These are phyloP conservation scores for Lepisosteus oculatus DNA, from an alignment of 2,113 vertebrate genomes.

Conservation along the genomic window DNA sequence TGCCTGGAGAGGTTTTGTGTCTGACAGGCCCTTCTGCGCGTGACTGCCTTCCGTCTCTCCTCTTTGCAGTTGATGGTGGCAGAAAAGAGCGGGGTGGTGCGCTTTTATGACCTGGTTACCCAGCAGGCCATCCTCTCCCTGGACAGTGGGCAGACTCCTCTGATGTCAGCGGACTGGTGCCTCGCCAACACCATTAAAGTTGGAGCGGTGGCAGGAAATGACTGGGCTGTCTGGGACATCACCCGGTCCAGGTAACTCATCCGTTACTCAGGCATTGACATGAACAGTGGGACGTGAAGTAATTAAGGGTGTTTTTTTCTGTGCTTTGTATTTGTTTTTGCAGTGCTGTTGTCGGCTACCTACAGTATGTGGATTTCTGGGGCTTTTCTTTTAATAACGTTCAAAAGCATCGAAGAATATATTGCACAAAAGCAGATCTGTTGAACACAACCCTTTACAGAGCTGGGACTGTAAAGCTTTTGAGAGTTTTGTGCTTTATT, in stretches of 20 bases:
- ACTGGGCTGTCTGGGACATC: slow-evolving; percentile 97
- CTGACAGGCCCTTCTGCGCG: not conserved
- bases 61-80: slow-evolving; percentile 87
- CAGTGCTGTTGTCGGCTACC: not conserved
- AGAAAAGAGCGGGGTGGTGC: slow-evolving; percentile 87
- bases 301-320: not conserved
- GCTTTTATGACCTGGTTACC: slow-evolving; percentile 88
- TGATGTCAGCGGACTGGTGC: slow-evolving; percentile 96
- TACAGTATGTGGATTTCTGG: not conserved
- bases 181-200: slow-evolving; percentile 89
- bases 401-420: no score
- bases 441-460: no score
- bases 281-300: not conserved
- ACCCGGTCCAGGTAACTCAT: slow-evolving; percentile 82
- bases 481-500: no score
- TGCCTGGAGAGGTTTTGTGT: no score
- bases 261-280: not conserved
- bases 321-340: not conserved
- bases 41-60: slow-evolving; percentile 8
- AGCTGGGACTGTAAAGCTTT: no score
- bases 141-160: slow-evolving; percentile 79
- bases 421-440: no score
- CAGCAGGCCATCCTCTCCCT: slow-evolving; percentile 92
- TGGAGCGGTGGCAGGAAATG: slow-evolving; percentile 88
- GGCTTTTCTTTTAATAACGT: no score